Evolutionary conservation across 2,113 vertebrate species (phyloP), one percentile per base, ranked within the genome.

Genomic region (Strigops habroptila): DNA sequence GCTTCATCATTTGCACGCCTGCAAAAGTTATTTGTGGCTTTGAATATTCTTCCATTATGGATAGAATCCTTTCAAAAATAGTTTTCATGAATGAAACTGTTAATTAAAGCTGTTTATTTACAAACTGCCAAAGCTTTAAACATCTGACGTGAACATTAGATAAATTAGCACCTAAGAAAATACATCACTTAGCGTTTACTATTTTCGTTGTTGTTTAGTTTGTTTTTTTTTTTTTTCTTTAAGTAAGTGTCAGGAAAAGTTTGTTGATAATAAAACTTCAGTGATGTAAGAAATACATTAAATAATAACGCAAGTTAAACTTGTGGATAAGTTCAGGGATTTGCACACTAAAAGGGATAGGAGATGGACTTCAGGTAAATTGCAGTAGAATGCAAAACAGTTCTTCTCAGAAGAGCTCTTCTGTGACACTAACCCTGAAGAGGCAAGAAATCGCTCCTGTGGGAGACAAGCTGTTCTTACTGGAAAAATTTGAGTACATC

Each of bases 401-500:
- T 70, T 91, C 31, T 0, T 0, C n/a, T 88, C 46, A 77, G 59
- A 75, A 51, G 30, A 73, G 35, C 15, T 15, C 28, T 86, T 82
- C 9, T 69, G 52, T 86, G 37, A 67, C 55, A 64, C 25, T 75
- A 68, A 59, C 73, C 23, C 53, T 70, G 37, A 84, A 84, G 41
- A 88, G 35, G n/a, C 41, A 77, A 55, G 68, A 74, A 93, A 53
- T 46, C 0, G 0, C 24, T 88, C 23, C 49, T n/a, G 15, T 49
- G 25, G 43, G 74, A 91, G 12, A 35, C 55, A n/a, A 59, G 30
- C 17, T 81, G 49, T 70, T 89, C 73, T 84, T 78, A 59, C 33
- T 33, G 62, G 37, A 87, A 91, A 94, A 84, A 94, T 33, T 89
- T 55, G 64, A 82, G 48, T 22, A 70, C 31, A 53, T 53, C 18